Evolutionary conservation across 2,797 vertebrate species (phyloP).

Genomic region (Rousettus madagascariensis): DNA sequence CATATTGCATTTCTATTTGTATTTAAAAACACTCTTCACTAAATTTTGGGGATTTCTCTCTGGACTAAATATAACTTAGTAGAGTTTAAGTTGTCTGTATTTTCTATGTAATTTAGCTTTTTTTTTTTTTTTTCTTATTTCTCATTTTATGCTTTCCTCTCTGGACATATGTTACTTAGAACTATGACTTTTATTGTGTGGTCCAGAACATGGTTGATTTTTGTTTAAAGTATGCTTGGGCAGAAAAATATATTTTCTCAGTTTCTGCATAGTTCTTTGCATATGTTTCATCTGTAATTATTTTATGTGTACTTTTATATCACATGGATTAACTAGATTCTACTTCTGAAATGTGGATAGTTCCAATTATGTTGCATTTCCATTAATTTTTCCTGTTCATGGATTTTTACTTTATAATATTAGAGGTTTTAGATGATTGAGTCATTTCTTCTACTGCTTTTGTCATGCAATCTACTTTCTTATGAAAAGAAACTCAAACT

Average conservation of each 20-base stretch:
- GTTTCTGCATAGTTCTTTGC: neutral
- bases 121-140: constrained; percentile 30
- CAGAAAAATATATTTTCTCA: neutral
- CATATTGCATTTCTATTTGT: neutral
- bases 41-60: neutral
- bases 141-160: neutral
- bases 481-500: neutral
- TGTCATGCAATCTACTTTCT: neutral
- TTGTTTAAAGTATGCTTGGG: neutral
- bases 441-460: neutral
- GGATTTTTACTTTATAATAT: neutral
- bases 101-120: neutral
- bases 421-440: neutral
- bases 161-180: neutral
- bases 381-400: neutral
- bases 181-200: neutral
- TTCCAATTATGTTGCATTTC: constrained; percentile 6
- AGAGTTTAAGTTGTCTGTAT: neutral
- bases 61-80: neutral
- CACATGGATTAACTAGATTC: neutral
- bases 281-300: constrained; percentile 1
- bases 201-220: neutral
- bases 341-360: constrained; percentile 18
- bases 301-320: neutral
- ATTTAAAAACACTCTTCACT: neutral